Evolutionary conservation across 2,113 vertebrate species (phyloP).

Genomic region (Serilophus lunatus): DNA sequence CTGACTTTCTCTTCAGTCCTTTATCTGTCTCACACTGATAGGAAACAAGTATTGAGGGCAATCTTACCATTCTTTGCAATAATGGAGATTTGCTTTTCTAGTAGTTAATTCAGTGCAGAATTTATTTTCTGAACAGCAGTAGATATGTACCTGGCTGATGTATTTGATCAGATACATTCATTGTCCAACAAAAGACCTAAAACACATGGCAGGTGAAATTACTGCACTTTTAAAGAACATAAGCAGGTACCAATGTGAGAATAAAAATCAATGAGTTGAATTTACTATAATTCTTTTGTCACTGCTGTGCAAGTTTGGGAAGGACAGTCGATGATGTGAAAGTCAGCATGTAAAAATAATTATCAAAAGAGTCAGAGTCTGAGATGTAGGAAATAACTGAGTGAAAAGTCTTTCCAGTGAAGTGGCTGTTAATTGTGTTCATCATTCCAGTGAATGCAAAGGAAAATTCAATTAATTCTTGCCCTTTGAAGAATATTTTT

Average conservation of each 20-base stretch:
- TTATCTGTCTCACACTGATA: neutral
- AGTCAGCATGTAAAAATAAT: conserved; percentile 2
- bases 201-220: neutral
- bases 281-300: neutral
- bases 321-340: neutral
- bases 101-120: neutral
- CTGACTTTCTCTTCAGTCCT: neutral
- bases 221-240: neutral
- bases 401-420: neutral
- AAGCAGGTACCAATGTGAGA: neutral
- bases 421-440: neutral
- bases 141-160: neutral
- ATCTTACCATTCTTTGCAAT: neutral
- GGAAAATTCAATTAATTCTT: neutral
- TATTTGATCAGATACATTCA: neutral
- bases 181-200: neutral
- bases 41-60: neutral
- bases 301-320: neutral
- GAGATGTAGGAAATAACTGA: neutral
- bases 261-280: neutral
- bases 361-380: neutral
- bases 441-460: neutral
- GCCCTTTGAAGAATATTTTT: neutral
- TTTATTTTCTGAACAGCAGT: neutral
- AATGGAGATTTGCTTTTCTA: neutral